phyloP scores from a whole-genome alignment of 2,888 invertebrate species.

The Cordylochernes scorpioides region DNA sequence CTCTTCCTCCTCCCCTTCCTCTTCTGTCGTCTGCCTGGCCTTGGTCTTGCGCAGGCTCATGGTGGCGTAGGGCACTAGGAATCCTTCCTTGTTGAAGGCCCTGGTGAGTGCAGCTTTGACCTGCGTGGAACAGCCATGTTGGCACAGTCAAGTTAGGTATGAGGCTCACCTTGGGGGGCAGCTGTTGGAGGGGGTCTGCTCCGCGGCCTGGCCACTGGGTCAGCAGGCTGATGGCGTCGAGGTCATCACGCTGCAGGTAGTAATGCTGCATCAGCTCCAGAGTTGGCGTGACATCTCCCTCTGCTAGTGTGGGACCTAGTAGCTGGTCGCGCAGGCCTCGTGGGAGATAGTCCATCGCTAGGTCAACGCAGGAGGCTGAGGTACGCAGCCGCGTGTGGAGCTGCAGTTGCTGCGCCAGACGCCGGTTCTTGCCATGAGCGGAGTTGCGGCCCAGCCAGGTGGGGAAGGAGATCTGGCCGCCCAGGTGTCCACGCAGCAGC shows the following conservation, averaged over 20 bases:
- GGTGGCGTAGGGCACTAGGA: slow-evolving; percentile 44
- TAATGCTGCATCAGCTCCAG: slow-evolving; percentile 52
- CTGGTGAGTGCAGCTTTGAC: slow-evolving; percentile 65
- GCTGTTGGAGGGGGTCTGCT: too few species aligned
- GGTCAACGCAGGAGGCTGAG: slow-evolving; percentile 48
- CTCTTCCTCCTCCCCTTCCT: slow-evolving; percentile 15
- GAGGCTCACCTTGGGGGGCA: too few species aligned
- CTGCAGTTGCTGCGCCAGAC: slow-evolving; percentile 54
- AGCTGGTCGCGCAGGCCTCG: slow-evolving; percentile 39
- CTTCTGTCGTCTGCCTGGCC: slow-evolving; percentile 1
- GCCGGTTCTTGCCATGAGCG: slow-evolving; percentile 43
- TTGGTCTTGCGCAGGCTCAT: slow-evolving; percentile 12
- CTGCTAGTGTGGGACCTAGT: slow-evolving; percentile 49
- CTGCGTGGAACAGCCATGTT: too few species aligned
- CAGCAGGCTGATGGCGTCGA: slow-evolving; percentile 62
- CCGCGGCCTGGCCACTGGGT: slow-evolving; percentile 57
- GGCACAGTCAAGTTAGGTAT: too few species aligned
- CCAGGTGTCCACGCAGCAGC: slow-evolving; percentile 47
- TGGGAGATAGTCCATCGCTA: slow-evolving; percentile 65
- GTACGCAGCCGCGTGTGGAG: slow-evolving; percentile 56
- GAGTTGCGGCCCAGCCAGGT: slow-evolving; percentile 91
- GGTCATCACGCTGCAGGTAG: slow-evolving; percentile 61
- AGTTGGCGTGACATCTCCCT: slow-evolving; percentile 41
- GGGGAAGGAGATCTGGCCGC: slow-evolving; percentile 63
- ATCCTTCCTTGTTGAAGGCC: slow-evolving; percentile 57